Evolutionary conservation across 35 echinoderm and acorn worm species (phyloP).

Genomic region (Eucidaris tribuloides): DNA sequence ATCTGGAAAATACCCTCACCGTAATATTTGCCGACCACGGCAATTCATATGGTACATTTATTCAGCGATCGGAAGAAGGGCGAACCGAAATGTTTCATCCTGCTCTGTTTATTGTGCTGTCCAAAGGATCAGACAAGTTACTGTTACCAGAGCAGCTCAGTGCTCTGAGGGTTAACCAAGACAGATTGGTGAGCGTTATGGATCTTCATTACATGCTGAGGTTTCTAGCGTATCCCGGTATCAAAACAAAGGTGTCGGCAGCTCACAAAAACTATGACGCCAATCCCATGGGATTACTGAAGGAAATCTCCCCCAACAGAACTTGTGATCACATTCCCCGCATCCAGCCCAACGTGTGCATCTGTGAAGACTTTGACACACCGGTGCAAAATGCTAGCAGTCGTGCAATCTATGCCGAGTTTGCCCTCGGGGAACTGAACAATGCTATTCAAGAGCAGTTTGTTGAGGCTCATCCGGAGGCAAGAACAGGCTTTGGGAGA

Average conservation of each 20-base stretch:
- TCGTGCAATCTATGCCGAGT: constrained; percentile 52
- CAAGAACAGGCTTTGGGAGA: constrained; percentile 35
- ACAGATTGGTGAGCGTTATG: constrained; percentile 61
- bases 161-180: constrained; percentile 52
- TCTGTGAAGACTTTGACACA: constrained; percentile 54
- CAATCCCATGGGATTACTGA: constrained; percentile 52
- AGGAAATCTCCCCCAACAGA: constrained; percentile 28
- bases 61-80: constrained; percentile 52
- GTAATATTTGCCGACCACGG: constrained; percentile 85
- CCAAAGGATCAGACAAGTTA: constrained; percentile 37
- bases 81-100: constrained; percentile 87
- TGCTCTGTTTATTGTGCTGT: constrained; percentile 54
- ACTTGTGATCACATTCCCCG: constrained; percentile 69
- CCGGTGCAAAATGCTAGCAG: constrained; percentile 44
- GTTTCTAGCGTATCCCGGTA: constrained; percentile 23
- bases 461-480: background rate
- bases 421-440: constrained; percentile 64
- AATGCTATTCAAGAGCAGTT: constrained; percentile 69
- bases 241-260: background rate
- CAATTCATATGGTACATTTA: constrained; percentile 74
- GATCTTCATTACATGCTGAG: constrained; percentile 73
- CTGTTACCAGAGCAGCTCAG: constrained; percentile 18
- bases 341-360: constrained; percentile 79
- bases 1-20: constrained; percentile 63
- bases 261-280: constrained; percentile 33